Conservation (phyloP, 2,113 vertebrate genomes). For the Periophthalmodon schlosseri region DNA sequence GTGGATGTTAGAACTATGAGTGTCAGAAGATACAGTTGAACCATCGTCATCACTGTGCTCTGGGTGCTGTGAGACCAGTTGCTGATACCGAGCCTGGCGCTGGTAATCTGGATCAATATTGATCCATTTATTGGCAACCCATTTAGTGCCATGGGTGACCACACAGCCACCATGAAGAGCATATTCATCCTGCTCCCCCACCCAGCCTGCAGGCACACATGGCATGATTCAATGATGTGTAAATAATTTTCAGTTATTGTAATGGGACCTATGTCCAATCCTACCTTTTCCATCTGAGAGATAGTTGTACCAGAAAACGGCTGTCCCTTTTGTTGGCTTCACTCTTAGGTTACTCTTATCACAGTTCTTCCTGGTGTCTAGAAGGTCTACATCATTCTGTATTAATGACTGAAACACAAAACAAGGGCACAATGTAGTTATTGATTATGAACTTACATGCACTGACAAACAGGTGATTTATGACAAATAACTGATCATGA, state of each 20-base stretch:
- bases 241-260: neutral
- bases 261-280: neutral
- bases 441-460: conserved; percentile 7
- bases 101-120: conserved; percentile 93
- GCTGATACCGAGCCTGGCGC: conserved; percentile 89
- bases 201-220: conserved; percentile 83
- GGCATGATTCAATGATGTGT: neutral
- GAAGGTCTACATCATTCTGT: conserved; percentile 90
- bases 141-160: conserved; percentile 91
- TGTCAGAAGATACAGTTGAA: conserved; percentile 42
- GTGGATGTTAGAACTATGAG: conserved; percentile 58
- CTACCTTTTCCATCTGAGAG: conserved; percentile 95
- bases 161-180: conserved; percentile 94
- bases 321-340: conserved; percentile 91
- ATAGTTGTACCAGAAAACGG: conserved; percentile 99
- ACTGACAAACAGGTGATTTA: conserved; percentile 41
- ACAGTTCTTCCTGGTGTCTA: conserved; percentile 95
- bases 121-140: conserved; percentile 99
- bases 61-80: conserved; percentile 85
- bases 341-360: conserved; percentile 94
- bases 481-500: conserved; percentile 33
- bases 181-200: conserved; percentile 94
- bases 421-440: neutral
- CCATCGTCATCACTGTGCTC: conserved; percentile 65
- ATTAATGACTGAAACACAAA: conserved; percentile 86